Conservation (phyloP, 2,888 invertebrate genomes). For the Scaptodrosophila latifasciaeformis region DNA sequence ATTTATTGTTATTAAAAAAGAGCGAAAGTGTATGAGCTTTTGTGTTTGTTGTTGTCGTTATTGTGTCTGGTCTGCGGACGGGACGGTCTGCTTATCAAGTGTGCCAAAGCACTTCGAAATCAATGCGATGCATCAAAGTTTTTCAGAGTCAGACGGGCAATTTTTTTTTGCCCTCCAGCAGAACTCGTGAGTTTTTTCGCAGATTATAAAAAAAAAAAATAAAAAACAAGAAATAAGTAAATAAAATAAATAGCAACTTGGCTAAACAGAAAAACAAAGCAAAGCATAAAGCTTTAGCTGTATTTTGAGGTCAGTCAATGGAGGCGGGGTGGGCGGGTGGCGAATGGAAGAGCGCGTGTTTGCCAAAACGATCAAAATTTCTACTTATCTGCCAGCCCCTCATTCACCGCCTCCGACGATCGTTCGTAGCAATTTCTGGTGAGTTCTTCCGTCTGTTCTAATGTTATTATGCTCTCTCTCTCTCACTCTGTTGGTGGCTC, state of each 20-base stretch:
- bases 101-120: constrained; percentile 16
- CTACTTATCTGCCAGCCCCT: not conserved
- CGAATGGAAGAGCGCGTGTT: constrained; percentile 17
- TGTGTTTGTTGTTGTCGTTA: too few relatives aligned
- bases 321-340: not conserved
- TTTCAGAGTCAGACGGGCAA: constrained; percentile 30
- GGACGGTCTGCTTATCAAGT: too few relatives aligned
- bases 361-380: not conserved
- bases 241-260: constrained; percentile 21
- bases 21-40: too few relatives aligned
- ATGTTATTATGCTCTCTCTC: constrained; percentile 1
- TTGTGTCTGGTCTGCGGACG: too few relatives aligned
- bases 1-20: too few relatives aligned
- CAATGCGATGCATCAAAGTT: constrained; percentile 42
- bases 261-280: constrained; percentile 3
- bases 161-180: not conserved
- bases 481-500: constrained; percentile 5
- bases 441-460: constrained; percentile 17
- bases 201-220: too few relatives aligned
- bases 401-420: constrained; percentile 11
- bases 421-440: constrained; percentile 23
- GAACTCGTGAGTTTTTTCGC: not conserved
- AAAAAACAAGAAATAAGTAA: constrained; percentile 2
- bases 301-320: constrained; percentile 48
- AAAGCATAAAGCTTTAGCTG: constrained; percentile 13